These are phyloP conservation scores for Acanthacorydalis orientalis DNA, from an alignment of 2,888 invertebrate genomes.

Conservation along the genomic window DNA sequence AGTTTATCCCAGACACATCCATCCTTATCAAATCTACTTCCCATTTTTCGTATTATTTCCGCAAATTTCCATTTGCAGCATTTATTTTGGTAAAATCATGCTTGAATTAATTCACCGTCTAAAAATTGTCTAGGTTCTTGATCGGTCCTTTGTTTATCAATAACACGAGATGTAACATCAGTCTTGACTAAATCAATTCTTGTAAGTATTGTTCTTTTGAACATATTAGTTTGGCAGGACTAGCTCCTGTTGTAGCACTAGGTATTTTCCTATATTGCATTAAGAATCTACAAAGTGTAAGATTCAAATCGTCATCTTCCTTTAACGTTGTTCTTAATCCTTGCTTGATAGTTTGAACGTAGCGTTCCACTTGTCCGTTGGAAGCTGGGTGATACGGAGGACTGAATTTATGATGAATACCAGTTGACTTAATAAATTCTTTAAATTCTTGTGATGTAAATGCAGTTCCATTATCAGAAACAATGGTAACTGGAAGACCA, in stretches of 20 bases:
- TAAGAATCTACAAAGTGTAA: constrained; percentile 6
- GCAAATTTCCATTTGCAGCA: too few relatives aligned
- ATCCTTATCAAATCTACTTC: too few relatives aligned
- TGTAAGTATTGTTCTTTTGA: constrained; percentile 6
- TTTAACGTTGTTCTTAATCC: constrained; percentile 3
- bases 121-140: too few relatives aligned
- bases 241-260: constrained; percentile 6
- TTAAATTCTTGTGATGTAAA: constrained; percentile 12
- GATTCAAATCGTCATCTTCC: constrained; percentile 5
- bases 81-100: too few relatives aligned
- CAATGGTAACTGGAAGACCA: constrained; percentile 11
- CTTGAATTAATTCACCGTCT: too few relatives aligned
- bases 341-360: constrained; percentile 11
- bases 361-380: constrained; percentile 12
- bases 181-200: constrained; percentile 5
- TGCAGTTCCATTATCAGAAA: constrained; percentile 12
- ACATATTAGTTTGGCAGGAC: constrained; percentile 9
- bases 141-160: too few relatives aligned
- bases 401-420: constrained; percentile 10
- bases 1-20: too few relatives aligned
- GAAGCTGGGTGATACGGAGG: constrained; percentile 13
- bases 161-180: too few relatives aligned
- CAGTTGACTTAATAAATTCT: constrained; percentile 9
- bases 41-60: too few relatives aligned
- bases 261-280: constrained; percentile 9